Evolutionary conservation across 2,113 vertebrate genomes (phyloP).

Genomic region (Lucifuga dentata): DNA sequence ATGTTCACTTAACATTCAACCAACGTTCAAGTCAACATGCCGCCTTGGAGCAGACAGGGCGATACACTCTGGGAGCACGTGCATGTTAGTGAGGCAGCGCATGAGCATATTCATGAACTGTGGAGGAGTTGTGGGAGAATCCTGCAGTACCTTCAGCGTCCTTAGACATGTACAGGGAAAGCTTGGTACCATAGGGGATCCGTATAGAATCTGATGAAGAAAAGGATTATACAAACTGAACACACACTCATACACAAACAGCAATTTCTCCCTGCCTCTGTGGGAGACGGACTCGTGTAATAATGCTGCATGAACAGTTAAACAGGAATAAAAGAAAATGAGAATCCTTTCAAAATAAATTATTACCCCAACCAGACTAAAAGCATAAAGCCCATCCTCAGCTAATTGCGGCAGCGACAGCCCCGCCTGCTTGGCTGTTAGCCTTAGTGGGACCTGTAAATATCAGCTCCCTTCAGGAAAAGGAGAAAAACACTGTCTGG

Average conservation of each 20-base stretch:
- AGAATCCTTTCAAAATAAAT: conserved; percentile 45
- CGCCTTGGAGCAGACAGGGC: conserved; percentile 63
- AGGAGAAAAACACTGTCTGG: conserved; percentile 21
- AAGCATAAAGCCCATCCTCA: conserved; percentile 43
- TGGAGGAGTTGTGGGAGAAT: conserved; percentile 53
- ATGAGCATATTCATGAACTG: conserved; percentile 55
- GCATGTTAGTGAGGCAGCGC: conserved; percentile 74
- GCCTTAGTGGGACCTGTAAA: conserved; percentile 65
- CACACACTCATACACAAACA: conserved; percentile 35
- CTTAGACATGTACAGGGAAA: conserved; percentile 88
- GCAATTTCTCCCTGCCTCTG: conserved; percentile 28
- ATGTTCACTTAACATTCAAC: conserved; percentile 79
- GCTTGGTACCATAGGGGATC: conserved; percentile 88
- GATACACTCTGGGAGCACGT: conserved; percentile 62
- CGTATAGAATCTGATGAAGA: conserved; percentile 88
- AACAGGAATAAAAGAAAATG: conserved; percentile 46
- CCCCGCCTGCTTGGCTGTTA: conserved; percentile 52
- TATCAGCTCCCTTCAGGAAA: conserved; percentile 34
- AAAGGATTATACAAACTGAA: conserved; percentile 78
- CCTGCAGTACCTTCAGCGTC: conserved; percentile 86
- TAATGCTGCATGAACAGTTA: conserved; percentile 1
- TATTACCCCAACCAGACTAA: conserved; percentile 38
- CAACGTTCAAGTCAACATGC: conserved; percentile 78
- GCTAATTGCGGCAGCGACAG: conserved; percentile 57
- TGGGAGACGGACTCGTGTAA: background rate